Conservation (phyloP, 2,113 vertebrate genomes). For the Heterocephalus glaber region DNA sequence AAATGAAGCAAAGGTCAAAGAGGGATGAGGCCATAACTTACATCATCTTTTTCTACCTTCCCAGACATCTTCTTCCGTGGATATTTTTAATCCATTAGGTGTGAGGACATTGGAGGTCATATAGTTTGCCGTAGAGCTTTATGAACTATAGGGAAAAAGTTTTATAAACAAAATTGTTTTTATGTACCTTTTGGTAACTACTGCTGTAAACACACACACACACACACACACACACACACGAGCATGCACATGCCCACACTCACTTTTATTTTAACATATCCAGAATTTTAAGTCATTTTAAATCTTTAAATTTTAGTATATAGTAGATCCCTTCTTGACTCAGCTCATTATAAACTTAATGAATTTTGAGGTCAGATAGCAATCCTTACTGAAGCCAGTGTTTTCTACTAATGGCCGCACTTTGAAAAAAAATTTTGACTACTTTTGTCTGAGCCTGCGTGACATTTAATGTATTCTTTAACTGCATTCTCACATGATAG, state of each 20-base stretch:
- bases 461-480: not conserved
- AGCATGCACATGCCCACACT: too few relatives aligned
- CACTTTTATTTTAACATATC: not conserved
- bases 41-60: not conserved
- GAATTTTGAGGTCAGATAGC: not conserved
- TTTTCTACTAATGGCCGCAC: not conserved
- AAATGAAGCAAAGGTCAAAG: constrained; percentile 31
- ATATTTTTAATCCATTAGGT: not conserved
- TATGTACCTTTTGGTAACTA: not conserved
- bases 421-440: not conserved
- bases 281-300: not conserved
- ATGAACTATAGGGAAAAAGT: not conserved
- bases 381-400: not conserved
- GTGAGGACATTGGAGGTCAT: not conserved
- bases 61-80: not conserved
- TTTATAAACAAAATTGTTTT: not conserved
- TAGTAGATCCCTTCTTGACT: not conserved
- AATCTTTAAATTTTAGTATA: not conserved
- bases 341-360: not conserved
- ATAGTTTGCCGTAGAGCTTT: not conserved
- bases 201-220: not conserved
- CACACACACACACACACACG: not conserved
- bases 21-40: not conserved
- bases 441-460: constrained; percentile 20
- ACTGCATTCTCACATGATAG: not conserved